Base-by-base conservation (phyloP, 2,113 vertebrate species). In the Pelmatolapia mariae region DNA sequence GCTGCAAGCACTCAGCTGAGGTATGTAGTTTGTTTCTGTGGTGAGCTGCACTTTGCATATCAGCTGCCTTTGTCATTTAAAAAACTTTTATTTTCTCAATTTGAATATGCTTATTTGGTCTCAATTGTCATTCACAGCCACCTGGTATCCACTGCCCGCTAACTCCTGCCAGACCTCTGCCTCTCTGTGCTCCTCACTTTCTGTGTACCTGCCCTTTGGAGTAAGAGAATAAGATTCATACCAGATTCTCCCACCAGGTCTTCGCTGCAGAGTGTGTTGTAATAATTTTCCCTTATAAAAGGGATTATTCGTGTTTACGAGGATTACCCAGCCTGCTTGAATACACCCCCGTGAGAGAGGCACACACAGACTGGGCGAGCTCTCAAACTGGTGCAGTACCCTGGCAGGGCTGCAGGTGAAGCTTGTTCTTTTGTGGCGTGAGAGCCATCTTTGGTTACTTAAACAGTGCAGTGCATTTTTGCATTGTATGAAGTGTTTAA, bases 41-140 rank as follows among this genome's bases (percentile, higher is more conserved):
- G 88, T 43, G 19, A 87, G 76, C 89, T 86, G 63, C 45, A 59
- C 87, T 95, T 94, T 92, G 92, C 95, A 94, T 94, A 92, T 90
- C 86, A 87, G 95, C 86, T 83, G 78, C 92, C 66, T 86, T 94
- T 94, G 95, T 95, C 95, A 94, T 93, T 92, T 86, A 89, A 92
- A 94, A 90, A 95, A 92, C 88, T 92, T 94, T 92, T 94, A 92
- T 94, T 94, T 95, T 88, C 88, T 57, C 79, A 53, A 90, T 95
- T 95, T 95, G 84, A 95, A 95, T 96, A 96, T 96, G 96, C 71
- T 94, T 95, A 97, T 95, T 40, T 24, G 0, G 9, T 4, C 47
- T 78, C 89, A 86, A 94, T 97, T 97, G 96, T 96, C 86, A 96
- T 96, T 95, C 95, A 92, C 85, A 94, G 91, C 83, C 94, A 94